Percentiles rank a stretch among this genome's conserved stretches.
phyloP scores from a whole-genome alignment of 2,888 invertebrate genomes.

The Ecdyonurus torrentis region DNA sequence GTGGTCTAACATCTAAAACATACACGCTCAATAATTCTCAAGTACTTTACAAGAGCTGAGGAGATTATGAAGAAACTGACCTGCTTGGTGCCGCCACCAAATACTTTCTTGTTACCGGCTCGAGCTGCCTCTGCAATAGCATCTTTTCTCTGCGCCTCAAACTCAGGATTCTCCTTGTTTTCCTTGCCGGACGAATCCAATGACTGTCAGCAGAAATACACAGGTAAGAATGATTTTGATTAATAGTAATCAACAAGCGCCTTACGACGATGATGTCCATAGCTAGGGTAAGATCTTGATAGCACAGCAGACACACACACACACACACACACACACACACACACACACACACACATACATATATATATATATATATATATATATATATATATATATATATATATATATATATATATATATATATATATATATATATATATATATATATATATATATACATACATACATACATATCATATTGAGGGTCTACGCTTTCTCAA shows the following conservation, averaged over 20 bases:
- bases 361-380: too few relatives aligned
- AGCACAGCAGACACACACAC: too few relatives aligned
- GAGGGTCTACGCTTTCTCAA: too few relatives aligned
- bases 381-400: too few relatives aligned
- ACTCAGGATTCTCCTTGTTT: conserved; percentile 57
- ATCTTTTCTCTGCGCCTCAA: conserved; percentile 76
- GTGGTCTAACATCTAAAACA: conserved; percentile 43
- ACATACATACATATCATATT: too few relatives aligned
- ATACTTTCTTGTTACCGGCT: conserved; percentile 20
- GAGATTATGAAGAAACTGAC: conserved; percentile 10
- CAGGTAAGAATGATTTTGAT: background rate
- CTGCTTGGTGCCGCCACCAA: conserved; percentile 27
- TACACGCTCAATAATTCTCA: background rate
- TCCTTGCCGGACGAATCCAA: conserved; percentile 29
- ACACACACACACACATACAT: too few relatives aligned
- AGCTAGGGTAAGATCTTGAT: too few relatives aligned
- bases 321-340: too few relatives aligned
- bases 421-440: too few relatives aligned
- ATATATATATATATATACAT: too few relatives aligned
- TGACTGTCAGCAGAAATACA: conserved; percentile 12
- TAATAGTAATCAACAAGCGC: background rate
- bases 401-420: too few relatives aligned
- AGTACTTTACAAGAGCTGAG: background rate
- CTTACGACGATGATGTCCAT: too few relatives aligned
- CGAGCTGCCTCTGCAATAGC: conserved; percentile 78